Evolutionary conservation across 2,888 invertebrate species (phyloP).

Genomic region (Itoplectis maculator): DNA sequence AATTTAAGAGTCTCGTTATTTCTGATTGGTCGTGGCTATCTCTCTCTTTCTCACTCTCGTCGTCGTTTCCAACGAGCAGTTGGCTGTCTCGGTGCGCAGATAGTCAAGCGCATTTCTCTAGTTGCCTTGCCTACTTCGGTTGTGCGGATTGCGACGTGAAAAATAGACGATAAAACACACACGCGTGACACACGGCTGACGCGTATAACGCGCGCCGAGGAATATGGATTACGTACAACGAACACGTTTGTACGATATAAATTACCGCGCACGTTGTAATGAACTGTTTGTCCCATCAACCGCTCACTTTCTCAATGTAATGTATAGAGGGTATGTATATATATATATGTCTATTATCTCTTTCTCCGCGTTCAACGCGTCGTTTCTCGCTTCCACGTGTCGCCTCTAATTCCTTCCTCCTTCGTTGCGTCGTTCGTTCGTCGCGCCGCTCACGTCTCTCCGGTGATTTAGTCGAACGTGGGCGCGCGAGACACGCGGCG

Average conservation of each 20-base stretch:
- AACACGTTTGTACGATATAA: constrained; percentile 18
- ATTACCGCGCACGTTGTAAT: constrained; percentile 37
- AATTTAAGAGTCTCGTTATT: constrained; percentile 43
- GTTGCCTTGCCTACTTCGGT: no score
- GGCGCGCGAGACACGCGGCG: constrained; percentile 38
- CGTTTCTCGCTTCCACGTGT: constrained; percentile 2
- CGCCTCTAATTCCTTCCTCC: constrained; percentile 7
- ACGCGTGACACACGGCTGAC: not conserved
- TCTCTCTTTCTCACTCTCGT: no score
- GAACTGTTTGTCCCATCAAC: constrained; percentile 44
- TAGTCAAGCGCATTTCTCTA: not conserved
- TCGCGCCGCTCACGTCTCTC: constrained; percentile 20
- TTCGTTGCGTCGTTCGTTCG: constrained; percentile 17
- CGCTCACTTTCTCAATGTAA: constrained; percentile 7
- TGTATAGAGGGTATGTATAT: not conserved
- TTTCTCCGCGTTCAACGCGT: constrained; percentile 2
- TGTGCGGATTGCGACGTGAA: not conserved
- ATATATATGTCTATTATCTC: not conserved
- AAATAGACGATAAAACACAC: not conserved
- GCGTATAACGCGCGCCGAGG: not conserved
- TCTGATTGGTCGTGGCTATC: constrained; percentile 2
- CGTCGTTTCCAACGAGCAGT: not conserved
- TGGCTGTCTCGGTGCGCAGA: not conserved
- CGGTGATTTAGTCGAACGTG: constrained; percentile 47
- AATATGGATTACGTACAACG: constrained; percentile 26